These are phyloP conservation scores for Sorex fumeus DNA, from an alignment of 2,113 vertebrate genomes.

Conservation along the genomic window DNA sequence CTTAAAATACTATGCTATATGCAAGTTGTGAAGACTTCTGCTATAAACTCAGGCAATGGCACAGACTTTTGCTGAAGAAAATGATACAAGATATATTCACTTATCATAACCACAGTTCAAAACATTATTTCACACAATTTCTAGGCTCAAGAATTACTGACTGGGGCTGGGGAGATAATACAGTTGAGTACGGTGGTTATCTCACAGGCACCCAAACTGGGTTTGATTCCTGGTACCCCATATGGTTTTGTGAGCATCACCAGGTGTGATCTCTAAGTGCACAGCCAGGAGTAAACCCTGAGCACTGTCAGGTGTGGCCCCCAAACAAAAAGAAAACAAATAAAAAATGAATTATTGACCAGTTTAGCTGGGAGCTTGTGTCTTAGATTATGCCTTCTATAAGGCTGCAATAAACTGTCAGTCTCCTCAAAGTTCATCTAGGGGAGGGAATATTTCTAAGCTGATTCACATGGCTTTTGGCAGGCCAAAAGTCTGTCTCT, in stretches of 20 bases:
- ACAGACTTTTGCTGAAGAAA: constrained; percentile 33
- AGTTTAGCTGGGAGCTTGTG: background rate
- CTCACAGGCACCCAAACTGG: too few species aligned
- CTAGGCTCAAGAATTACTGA: background rate
- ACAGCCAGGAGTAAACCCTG: too few species aligned
- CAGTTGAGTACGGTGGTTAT: too few species aligned
- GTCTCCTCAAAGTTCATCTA: background rate
- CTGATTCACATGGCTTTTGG: background rate
- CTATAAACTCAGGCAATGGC: background rate
- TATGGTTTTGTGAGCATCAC: too few species aligned
- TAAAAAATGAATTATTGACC: too few species aligned
- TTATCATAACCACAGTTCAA: background rate
- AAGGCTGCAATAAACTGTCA: background rate
- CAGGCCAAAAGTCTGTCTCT: background rate
- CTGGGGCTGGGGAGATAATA: background rate
- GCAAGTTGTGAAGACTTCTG: too few species aligned
- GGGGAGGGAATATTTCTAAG: background rate
- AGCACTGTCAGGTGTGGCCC: too few species aligned
- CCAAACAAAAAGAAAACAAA: too few species aligned
- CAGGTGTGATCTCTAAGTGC: too few species aligned
- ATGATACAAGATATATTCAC: background rate
- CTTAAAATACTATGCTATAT: background rate
- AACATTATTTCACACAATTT: background rate
- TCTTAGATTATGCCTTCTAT: background rate
- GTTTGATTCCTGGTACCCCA: too few species aligned